Evolutionary conservation across 2,113 vertebrate genomes (phyloP).

Genomic region (Propithecus coquereli): DNA sequence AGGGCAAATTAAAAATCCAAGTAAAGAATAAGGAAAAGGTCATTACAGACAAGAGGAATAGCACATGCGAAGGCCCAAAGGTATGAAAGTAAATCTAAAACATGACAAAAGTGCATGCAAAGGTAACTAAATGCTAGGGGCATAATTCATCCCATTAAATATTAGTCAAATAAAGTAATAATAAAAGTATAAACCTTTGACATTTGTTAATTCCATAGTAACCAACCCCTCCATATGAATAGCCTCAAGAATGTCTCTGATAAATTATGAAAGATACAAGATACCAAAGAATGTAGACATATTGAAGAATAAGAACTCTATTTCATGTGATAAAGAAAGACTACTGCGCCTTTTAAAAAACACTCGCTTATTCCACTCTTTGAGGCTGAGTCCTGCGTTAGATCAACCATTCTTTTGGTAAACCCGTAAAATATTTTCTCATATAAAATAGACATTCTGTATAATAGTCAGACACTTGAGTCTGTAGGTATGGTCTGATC

Average conservation of each 20-base stretch:
- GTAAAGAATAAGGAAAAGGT: conserved; percentile 45
- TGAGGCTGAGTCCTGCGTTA: background rate
- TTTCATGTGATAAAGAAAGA: background rate
- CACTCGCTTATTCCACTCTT: background rate
- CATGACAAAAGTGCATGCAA: background rate
- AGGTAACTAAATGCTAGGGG: conserved; percentile 19
- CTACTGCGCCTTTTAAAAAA: background rate
- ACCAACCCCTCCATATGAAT: background rate
- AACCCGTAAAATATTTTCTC: background rate
- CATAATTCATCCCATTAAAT: conserved; percentile 31
- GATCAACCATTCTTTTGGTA: background rate
- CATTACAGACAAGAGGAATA: conserved; percentile 17
- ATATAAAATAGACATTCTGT: background rate
- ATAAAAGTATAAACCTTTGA: background rate
- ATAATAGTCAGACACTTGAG: background rate
- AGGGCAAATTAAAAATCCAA: conserved; percentile 42
- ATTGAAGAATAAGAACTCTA: background rate
- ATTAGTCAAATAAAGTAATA: conserved; percentile 35
- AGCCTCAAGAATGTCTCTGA: background rate
- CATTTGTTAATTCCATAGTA: conserved; percentile 39
- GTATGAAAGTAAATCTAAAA: conserved; percentile 27
- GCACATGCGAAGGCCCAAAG: background rate
- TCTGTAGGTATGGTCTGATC: background rate
- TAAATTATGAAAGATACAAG: background rate
- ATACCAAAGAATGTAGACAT: background rate